These are phyloP conservation scores for Shinisaurus crocodilurus DNA, from an alignment of 2,113 vertebrate genomes.

Conservation along the genomic window DNA sequence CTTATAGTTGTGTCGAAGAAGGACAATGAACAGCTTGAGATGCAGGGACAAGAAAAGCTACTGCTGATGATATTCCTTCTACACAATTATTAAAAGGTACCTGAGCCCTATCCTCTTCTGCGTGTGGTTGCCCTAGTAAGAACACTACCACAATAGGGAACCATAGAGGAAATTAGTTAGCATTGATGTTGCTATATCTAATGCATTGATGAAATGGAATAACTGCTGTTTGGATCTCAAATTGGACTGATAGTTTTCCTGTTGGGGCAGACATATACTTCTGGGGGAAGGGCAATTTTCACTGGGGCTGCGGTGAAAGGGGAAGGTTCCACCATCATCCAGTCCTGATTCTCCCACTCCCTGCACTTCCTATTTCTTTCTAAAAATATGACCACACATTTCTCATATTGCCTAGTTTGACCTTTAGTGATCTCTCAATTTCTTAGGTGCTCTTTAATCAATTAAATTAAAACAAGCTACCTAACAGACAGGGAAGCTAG, in stretches of 20 bases:
- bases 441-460: neutral
- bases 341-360: no score
- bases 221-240: neutral
- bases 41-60: neutral
- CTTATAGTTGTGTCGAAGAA: neutral
- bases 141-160: neutral
- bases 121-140: neutral
- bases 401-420: neutral
- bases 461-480: neutral
- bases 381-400: neutral
- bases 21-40: neutral
- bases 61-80: neutral
- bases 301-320: no score
- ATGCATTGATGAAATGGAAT: neutral
- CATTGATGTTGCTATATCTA: neutral
- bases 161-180: neutral
- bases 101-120: neutral
- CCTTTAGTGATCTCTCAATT: neutral
- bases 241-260: neutral
- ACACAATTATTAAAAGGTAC: neutral
- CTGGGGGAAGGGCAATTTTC: neutral
- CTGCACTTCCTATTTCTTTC: neutral
- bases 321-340: neutral
- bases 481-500: neutral
- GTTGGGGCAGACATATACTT: no score